A percentile compares a stretch with the other conserved stretches of the same genome.
phyloP scores from a whole-genome alignment of 2,888 invertebrate genomes.

The Desoria tigrina region DNA sequence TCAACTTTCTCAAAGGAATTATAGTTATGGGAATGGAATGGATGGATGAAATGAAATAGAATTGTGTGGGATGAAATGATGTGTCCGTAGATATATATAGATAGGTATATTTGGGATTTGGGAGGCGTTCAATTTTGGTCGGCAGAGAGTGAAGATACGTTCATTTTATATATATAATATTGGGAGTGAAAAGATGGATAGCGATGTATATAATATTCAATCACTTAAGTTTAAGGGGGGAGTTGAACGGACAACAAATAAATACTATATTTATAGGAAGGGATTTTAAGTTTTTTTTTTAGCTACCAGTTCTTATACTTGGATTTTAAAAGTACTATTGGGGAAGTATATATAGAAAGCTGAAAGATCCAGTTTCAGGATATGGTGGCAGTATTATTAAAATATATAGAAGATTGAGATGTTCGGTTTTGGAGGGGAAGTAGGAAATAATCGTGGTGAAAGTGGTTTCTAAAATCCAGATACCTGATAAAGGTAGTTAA shows the following conservation, averaged over 20 bases:
- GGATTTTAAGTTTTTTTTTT: neutral
- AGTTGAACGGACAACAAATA: conserved; percentile 5
- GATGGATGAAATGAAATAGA: conserved; percentile 16
- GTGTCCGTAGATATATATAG: neutral
- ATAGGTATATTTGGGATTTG: neutral
- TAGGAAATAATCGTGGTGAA: too few relatives aligned
- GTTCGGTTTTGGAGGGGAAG: too few relatives aligned
- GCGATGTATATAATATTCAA: neutral
- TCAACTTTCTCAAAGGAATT: conserved; percentile 27
- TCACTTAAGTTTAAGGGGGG: neutral
- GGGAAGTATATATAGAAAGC: too few relatives aligned
- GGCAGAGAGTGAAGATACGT: neutral
- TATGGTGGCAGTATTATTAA: too few relatives aligned
- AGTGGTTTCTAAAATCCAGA: too few relatives aligned
- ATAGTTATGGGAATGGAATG: conserved; percentile 23
- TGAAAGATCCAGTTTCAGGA: too few relatives aligned
- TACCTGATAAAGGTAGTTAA: too few relatives aligned
- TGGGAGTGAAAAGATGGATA: neutral
- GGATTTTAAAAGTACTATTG: too few relatives aligned
- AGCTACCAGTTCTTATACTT: too few relatives aligned
- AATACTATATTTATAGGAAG: neutral
- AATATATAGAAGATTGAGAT: too few relatives aligned
- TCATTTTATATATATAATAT: too few relatives aligned
- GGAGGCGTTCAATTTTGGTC: neutral
- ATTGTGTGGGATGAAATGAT: conserved; percentile 13